phyloP scores from a whole-genome alignment of 2,888 invertebrate species.

The Strigamia crassipes region DNA sequence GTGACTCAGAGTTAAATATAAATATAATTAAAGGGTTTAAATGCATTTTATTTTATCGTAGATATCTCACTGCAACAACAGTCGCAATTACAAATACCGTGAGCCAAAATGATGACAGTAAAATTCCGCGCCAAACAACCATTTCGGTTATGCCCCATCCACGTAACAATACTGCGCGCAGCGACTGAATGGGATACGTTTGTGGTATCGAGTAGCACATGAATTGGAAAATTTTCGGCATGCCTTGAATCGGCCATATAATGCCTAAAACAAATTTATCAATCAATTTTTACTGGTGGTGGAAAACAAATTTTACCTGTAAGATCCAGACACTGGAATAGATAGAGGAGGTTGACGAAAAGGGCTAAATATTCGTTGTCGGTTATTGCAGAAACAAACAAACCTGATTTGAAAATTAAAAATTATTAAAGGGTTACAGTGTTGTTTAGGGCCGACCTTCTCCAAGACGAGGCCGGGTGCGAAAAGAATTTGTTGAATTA shows the following conservation, averaged over 20 bases:
- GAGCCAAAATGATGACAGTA: slow-evolving; percentile 57
- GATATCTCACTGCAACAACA: background rate
- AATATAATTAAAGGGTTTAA: no score
- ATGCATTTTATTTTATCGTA: no score
- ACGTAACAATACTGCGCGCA: slow-evolving; percentile 75
- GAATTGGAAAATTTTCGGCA: slow-evolving; percentile 78
- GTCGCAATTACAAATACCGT: slow-evolving; percentile 54
- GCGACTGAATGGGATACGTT: slow-evolving; percentile 76
- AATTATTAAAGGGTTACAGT: no score
- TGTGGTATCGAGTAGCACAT: slow-evolving; percentile 70
- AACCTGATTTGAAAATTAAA: slow-evolving; percentile 63
- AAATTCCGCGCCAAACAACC: slow-evolving; percentile 74
- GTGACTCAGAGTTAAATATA: no score
- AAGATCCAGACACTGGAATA: no score
- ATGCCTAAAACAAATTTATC: slow-evolving; percentile 68
- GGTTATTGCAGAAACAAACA: slow-evolving; percentile 90
- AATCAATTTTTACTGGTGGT: slow-evolving; percentile 77
- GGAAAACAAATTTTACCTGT: slow-evolving; percentile 65
- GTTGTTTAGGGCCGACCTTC: no score
- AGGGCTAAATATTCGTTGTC: slow-evolving; percentile 90
- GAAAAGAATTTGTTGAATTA: no score
- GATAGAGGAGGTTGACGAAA: slow-evolving; percentile 84
- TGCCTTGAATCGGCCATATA: slow-evolving; percentile 95
- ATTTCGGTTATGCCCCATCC: slow-evolving; percentile 72
- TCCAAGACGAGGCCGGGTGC: no score